phyloP scores from a whole-genome alignment of 1,140 invertebrate species.

The Lycorma delicatula region DNA sequence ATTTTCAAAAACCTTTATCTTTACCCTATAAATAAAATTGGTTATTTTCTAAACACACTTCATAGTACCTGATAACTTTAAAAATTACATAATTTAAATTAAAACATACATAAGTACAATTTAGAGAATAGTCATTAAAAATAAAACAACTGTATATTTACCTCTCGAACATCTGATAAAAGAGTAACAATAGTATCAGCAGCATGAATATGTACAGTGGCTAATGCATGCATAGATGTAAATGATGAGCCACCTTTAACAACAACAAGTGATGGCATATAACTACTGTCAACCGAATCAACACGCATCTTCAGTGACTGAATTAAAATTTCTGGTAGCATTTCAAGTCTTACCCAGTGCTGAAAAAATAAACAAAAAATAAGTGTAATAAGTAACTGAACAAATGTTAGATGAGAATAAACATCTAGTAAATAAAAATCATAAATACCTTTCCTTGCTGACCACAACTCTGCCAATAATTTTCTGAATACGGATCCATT shows the following conservation, averaged over 20 bases:
- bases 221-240: constrained; percentile 52
- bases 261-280: constrained; percentile 76
- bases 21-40: too few species aligned
- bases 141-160: too few species aligned
- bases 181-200: constrained; percentile 54
- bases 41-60: too few species aligned
- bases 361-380: constrained; percentile 37
- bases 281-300: constrained; percentile 72
- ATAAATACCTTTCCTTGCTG: constrained; percentile 56
- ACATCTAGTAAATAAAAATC: too few species aligned
- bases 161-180: constrained; percentile 57
- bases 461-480: constrained; percentile 74
- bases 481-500: constrained; percentile 50
- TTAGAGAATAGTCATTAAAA: too few species aligned
- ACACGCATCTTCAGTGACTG: constrained; percentile 72
- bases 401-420: too few species aligned
- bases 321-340: constrained; percentile 73
- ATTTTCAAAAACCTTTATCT: too few species aligned
- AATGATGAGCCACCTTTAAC: constrained; percentile 69
- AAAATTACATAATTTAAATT: too few species aligned
- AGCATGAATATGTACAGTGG: constrained; percentile 49
- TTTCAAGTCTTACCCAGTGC: constrained; percentile 93
- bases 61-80: too few species aligned
- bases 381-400: too few species aligned
- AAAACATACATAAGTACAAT: too few species aligned